Evolutionary conservation across 2,797 vertebrate species (phyloP).

Genomic region (Dendrocincla fuliginosa): DNA sequence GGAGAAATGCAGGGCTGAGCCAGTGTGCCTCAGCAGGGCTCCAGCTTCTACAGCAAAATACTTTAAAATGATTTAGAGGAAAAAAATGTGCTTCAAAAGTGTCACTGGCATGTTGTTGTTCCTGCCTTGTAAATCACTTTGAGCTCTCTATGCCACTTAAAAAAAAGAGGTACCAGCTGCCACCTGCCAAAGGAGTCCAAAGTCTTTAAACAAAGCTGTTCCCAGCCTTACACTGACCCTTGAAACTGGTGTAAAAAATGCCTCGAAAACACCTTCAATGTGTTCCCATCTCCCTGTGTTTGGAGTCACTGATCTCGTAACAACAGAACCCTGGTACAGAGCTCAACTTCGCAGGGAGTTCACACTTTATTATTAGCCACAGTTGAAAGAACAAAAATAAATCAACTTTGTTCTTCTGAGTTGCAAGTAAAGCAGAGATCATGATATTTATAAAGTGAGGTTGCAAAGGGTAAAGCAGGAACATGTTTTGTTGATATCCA

Average conservation of each 20-base stretch:
- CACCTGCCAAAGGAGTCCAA: not conserved
- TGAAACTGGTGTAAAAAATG: not conserved
- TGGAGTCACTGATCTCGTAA: not conserved
- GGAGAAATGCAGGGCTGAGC: not conserved
- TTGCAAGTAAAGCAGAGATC: not conserved
- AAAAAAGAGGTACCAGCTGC: not conserved
- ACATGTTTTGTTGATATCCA: slow-evolving; percentile 13
- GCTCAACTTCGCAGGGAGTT: not conserved
- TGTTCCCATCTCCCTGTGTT: not conserved
- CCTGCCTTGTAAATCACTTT: not conserved
- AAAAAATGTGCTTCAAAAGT: not conserved
- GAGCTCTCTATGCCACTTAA: not conserved
- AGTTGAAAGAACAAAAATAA: slow-evolving; percentile 49
- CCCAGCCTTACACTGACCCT: not conserved
- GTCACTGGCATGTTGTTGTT: not conserved
- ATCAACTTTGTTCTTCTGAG: not conserved
- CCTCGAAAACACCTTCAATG: rapidly evolving
- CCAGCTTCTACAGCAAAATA: not conserved
- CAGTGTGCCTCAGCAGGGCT: slow-evolving; percentile 20
- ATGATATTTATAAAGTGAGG: not conserved
- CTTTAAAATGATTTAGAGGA: slow-evolving; percentile 26
- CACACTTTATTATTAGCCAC: slow-evolving; percentile 41
- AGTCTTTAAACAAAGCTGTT: not conserved
- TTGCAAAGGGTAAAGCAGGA: not conserved
- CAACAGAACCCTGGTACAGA: not conserved